Percentiles rank a stretch among this genome's conserved stretches.
Evolutionary conservation across 2,888 invertebrate species (phyloP).

Genomic region (Gasteruption jaculator): DNA sequence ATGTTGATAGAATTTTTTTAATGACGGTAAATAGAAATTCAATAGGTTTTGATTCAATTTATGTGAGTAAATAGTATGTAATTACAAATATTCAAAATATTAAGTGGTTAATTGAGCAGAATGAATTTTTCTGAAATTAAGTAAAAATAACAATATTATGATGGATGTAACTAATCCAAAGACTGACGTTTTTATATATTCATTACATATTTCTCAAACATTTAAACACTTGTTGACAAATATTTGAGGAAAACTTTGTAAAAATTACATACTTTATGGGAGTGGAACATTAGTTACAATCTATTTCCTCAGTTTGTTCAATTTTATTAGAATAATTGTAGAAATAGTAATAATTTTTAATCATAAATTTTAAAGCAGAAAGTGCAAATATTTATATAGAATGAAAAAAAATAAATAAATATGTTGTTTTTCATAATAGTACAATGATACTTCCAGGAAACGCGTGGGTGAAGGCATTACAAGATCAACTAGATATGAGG

Average conservation of each 20-base stretch:
- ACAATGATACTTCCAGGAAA: conserved; percentile 52
- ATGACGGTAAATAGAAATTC: no score
- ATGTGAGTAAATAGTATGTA: no score
- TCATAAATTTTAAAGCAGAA: background rate
- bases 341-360: conserved; percentile 6
- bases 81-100: no score
- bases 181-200: no score
- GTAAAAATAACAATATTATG: background rate
- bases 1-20: no score
- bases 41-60: no score
- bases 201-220: no score
- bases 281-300: background rate
- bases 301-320: conserved; percentile 3
- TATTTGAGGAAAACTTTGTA: background rate
- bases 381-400: conserved; percentile 1
- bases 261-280: background rate
- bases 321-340: background rate
- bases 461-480: conserved; percentile 71
- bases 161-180: background rate
- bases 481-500: conserved; percentile 70
- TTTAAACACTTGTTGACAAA: no score
- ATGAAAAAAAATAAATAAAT: conserved; percentile 4
- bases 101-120: no score
- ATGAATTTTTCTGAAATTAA: no score
- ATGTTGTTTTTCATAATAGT: conserved; percentile 6